Evolutionary conservation across 2,113 vertebrate genomes (phyloP), one percentile per base, ranked within the genome.

Genomic region (Cyphotilapia sp.): DNA sequence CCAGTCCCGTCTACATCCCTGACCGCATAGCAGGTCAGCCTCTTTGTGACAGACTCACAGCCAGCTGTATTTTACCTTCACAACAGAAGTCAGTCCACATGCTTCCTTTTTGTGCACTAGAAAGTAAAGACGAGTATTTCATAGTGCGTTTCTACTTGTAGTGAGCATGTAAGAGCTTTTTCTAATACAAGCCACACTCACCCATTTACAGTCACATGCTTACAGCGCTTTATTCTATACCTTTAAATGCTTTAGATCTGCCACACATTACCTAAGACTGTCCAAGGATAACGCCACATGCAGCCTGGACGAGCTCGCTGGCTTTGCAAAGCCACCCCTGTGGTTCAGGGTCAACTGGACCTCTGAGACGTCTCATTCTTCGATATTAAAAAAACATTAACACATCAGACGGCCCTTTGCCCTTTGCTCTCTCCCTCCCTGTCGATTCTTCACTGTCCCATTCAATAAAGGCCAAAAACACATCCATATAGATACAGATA

Each of bases 1-100:
- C 97, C n/a, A 97, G 97, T 22, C 96, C 96, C 0, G 91, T 96
- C 51, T 97, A 97, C 93, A 96, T 97, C 45, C 96, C 96, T 0
- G 97, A 97, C 92, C 96, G 96, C 76, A 90, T 96, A 10, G 94
- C 95, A 94, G 96, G 96, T 94, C 61, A 89, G 86, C 31, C 56
- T 49, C 74, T 76, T 4, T 0, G 42, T 12, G 16, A 22, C 19
- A 13, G 33, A 19, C 24, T 8, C 71, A 0, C 40, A 47, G 22
- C 22, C 16, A 0, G 27, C 16, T 49, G 24, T 49, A 19, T 49
- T 49, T 78, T 1, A 49, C 45, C 74, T 0, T 78, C 29, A 31
- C 29, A 6, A 0, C 24, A 47, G 22, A 29, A 29, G 22, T 47
- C 22, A 1, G 40, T 74, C 1, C 40, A 47, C 69, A 0, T 11